Conservation (phyloP, 2,888 invertebrate genomes). For the Lampropteryx suffumata region DNA sequence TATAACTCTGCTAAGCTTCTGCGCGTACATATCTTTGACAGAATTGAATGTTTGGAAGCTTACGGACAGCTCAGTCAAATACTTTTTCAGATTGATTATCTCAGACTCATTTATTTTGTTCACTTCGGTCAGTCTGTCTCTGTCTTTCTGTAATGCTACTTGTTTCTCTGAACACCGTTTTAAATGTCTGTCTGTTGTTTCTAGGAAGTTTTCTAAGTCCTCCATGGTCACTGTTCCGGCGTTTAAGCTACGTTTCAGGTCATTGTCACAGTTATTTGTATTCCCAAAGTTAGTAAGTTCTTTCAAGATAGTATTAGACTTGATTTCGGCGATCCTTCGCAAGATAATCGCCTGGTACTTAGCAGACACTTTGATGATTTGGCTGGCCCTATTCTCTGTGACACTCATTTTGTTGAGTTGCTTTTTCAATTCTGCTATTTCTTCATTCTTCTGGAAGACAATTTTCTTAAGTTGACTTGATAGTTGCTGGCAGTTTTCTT, state of each 20-base stretch:
- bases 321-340: constrained; percentile 71
- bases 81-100: constrained; percentile 68
- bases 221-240: constrained; percentile 72
- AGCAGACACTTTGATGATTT: constrained; percentile 74
- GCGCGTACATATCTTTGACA: constrained; percentile 65
- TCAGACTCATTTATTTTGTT: constrained; percentile 72
- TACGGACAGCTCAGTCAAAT: constrained; percentile 66
- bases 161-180: constrained; percentile 69
- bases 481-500: constrained; percentile 66
- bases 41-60: constrained; percentile 68
- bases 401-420: constrained; percentile 68
- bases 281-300: constrained; percentile 73
- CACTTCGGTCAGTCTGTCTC: constrained; percentile 65
- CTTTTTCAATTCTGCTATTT: constrained; percentile 68
- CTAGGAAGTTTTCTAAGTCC: constrained; percentile 73
- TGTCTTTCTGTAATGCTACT: constrained; percentile 61
- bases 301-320: constrained; percentile 67
- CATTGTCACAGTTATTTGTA: constrained; percentile 54
- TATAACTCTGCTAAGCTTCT: constrained; percentile 64
- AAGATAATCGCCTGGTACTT: constrained; percentile 76
- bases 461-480: constrained; percentile 70
- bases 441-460: constrained; percentile 72
- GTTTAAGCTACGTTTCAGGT: constrained; percentile 58
- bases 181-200: constrained; percentile 71
- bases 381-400: constrained; percentile 66